Conservation (phyloP, 2,113 vertebrate genomes). For the Cyprinodon tularosa region DNA sequence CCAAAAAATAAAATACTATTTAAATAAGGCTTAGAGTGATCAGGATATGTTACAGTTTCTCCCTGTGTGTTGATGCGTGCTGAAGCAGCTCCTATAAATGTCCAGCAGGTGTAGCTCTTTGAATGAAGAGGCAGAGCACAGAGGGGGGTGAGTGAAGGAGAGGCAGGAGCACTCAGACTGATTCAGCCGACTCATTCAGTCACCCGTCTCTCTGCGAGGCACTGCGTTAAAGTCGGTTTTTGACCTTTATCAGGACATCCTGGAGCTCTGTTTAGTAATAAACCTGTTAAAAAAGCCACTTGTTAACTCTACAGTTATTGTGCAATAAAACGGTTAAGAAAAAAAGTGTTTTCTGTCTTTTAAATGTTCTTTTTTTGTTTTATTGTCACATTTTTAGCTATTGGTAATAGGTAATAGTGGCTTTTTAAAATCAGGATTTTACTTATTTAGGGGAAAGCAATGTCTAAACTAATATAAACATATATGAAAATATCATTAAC, state of each 20-base stretch:
- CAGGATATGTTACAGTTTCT: background rate
- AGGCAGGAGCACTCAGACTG: conserved; percentile 40
- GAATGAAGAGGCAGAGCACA: conserved; percentile 30
- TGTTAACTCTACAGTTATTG: background rate
- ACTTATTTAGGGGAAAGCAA: background rate
- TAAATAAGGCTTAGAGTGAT: conserved; percentile 44
- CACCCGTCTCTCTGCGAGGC: conserved; percentile 16
- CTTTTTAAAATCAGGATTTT: background rate
- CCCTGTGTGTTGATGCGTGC: conserved; percentile 8
- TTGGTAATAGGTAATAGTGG: background rate
- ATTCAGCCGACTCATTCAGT: conserved; percentile 35
- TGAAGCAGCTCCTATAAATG: conserved; percentile 39
- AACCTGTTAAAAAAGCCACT: background rate
- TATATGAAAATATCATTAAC: background rate
- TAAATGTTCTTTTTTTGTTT: background rate
- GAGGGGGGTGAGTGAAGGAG: conserved; percentile 5
- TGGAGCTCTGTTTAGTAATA: conserved; percentile 10
- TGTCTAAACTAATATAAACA: background rate
- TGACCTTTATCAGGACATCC: conserved; percentile 35
- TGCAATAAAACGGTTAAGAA: background rate
- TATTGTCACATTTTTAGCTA: background rate
- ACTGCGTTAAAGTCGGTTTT: conserved; percentile 14
- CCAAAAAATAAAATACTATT: conserved; percentile 43
- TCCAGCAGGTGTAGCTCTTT: conserved; percentile 74
- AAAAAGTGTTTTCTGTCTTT: background rate